phyloP scores from a whole-genome alignment of 2,797 vertebrate species.

The Acanthopagrus latus region DNA sequence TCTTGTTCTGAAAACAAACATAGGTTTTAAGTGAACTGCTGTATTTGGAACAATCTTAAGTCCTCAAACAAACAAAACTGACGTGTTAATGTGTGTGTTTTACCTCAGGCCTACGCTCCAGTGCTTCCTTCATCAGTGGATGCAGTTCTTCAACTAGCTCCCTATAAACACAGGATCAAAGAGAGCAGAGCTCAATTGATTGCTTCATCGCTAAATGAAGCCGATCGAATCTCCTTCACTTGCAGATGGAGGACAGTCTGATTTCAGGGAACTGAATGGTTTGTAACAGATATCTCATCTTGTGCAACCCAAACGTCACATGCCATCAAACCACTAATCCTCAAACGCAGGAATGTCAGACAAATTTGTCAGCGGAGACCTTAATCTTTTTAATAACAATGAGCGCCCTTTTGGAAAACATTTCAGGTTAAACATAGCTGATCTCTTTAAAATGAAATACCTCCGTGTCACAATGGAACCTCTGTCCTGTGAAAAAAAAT shows the following conservation, averaged over 20 bases:
- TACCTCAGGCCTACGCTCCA: slow-evolving; percentile 93
- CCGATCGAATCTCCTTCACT: not conserved
- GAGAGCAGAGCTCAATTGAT: not conserved
- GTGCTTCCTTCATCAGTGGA: slow-evolving; percentile 97
- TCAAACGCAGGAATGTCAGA: slow-evolving; percentile 26
- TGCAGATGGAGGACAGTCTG: not conserved
- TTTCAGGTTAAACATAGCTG: slow-evolving; percentile 64
- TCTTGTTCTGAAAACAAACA: slow-evolving; percentile 91
- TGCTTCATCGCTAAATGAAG: not conserved
- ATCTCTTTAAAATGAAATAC: slow-evolving; percentile 57
- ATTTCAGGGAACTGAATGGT: slow-evolving; percentile 3
- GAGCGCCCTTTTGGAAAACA: slow-evolving; percentile 49
- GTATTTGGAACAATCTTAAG: not conserved
- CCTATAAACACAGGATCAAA: slow-evolving; percentile 63
- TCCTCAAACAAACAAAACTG: not conserved
- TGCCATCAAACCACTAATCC: slow-evolving; percentile 52
- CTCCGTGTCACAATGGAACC: slow-evolving; percentile 53
- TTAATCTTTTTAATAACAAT: slow-evolving; percentile 66
- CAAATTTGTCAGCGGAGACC: slow-evolving; percentile 29
- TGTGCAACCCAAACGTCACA: slow-evolving; percentile 39
- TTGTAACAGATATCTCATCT: slow-evolving; percentile 23
- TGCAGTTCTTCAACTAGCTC: slow-evolving; percentile 97
- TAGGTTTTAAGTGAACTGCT: slow-evolving; percentile 8
- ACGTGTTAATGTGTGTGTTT: slow-evolving; percentile 12
- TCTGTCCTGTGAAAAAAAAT: slow-evolving; percentile 59